Percentiles rank a stretch among this genome's conserved stretches.
These are phyloP conservation scores for Cladopsammia gracilis DNA, from an alignment of 64 coral and sea anemone genomes.

Conservation along the genomic window DNA sequence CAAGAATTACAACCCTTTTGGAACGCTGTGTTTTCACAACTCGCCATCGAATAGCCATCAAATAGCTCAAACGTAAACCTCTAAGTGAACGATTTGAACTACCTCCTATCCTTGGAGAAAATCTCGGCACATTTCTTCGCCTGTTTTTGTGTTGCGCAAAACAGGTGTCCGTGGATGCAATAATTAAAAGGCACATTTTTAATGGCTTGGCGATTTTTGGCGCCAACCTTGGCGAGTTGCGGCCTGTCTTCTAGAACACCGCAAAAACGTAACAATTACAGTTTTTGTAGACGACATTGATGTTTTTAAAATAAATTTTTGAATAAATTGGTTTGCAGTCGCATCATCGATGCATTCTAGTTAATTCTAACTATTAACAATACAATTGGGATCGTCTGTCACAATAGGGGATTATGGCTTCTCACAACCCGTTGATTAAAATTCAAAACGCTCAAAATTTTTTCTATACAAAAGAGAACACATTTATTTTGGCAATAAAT, in stretches of 20 bases:
- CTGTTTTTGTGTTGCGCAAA: not conserved
- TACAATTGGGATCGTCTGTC: not conserved
- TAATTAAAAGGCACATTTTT: conserved; percentile 33
- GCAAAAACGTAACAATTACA: conserved; percentile 9
- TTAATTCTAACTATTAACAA: not conserved
- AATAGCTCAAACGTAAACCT: not conserved
- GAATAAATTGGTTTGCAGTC: not conserved
- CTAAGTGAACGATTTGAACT: not conserved
- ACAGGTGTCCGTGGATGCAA: conserved; percentile 3
- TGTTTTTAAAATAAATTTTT: conserved; percentile 3
- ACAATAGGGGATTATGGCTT: not conserved
- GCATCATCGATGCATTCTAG: no score
- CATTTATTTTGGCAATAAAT: no score
- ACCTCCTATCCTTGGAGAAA: not conserved
- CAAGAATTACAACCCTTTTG: not conserved
- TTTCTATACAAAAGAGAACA: no score
- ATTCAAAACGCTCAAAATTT: no score
- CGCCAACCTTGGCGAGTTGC: conserved; percentile 15
- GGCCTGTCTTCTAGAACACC: not conserved
- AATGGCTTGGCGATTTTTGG: conserved; percentile 31
- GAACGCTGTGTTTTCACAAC: no score
- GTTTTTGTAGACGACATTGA: not conserved
- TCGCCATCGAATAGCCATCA: not conserved
- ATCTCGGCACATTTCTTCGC: not conserved
- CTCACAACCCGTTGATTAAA: no score